Percentiles rank a stretch among this genome's conserved stretches.
Evolutionary conservation across 2,797 vertebrate genomes (phyloP).

Genomic region (Pagetopsis macropterus): DNA sequence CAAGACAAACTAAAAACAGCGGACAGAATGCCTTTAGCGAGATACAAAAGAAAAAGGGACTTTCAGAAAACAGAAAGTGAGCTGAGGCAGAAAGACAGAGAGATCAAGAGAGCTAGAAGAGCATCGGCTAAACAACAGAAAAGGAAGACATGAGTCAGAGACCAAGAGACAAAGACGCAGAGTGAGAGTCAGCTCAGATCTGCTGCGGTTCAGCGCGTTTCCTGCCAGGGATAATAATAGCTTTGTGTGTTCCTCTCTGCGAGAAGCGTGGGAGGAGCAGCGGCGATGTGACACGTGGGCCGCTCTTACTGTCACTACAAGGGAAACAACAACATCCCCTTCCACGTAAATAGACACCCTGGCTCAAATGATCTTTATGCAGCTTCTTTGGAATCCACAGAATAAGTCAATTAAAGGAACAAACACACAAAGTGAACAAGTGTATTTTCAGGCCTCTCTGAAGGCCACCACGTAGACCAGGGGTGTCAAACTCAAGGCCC

Average conservation of each 20-base stretch:
- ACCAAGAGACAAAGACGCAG: conserved; percentile 12
- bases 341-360: conserved; percentile 1
- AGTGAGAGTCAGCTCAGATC: conserved; percentile 49
- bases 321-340: conserved; percentile 64
- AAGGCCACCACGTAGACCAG: not conserved
- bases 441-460: not conserved
- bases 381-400: conserved; percentile 4
- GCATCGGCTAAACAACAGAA: conserved; percentile 33
- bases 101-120: conserved; percentile 3
- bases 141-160: conserved; percentile 67
- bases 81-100: conserved; percentile 2
- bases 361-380: not conserved
- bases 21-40: not conserved
- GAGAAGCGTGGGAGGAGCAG: conserved; percentile 74
- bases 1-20: not conserved
- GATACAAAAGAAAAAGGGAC: not conserved
- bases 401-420: not conserved
- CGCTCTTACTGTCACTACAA: conserved; percentile 46
- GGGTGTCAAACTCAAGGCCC: too few species aligned
- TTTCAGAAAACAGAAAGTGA: conserved; percentile 46
- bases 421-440: not conserved
- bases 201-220: conserved; percentile 67
- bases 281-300: conserved; percentile 48
- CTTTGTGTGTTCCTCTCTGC: conserved; percentile 55
- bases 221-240: conserved; percentile 76